Percentiles rank a stretch among this genome's conserved stretches.
phyloP scores from a whole-genome alignment of 1,140 invertebrate genomes.

The Temnothorax curvispinosus region DNA sequence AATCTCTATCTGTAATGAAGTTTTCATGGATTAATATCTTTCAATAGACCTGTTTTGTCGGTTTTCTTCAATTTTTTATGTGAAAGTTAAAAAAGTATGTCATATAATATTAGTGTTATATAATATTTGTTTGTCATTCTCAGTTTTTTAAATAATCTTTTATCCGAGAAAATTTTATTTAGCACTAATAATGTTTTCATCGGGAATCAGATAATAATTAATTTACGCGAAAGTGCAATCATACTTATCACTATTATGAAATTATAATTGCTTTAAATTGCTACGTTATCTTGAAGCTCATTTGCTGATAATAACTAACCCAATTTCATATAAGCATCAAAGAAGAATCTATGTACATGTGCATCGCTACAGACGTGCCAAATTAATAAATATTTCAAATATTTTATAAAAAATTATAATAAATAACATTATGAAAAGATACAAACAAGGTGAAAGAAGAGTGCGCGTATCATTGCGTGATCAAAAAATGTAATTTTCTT shows the following conservation, averaged over 20 bases:
- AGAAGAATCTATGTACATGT: background rate
- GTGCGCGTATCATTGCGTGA: background rate
- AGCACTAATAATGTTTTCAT: background rate
- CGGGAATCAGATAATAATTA: background rate
- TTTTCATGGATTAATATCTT: background rate
- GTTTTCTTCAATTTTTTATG: background rate
- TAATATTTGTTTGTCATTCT: background rate
- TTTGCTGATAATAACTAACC: slow-evolving; percentile 1
- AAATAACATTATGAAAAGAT: background rate
- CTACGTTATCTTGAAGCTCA: background rate
- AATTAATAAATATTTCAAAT: background rate
- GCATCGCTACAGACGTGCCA: background rate
- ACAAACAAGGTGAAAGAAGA: background rate
- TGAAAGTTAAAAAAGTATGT: too few relatives aligned
- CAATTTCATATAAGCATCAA: background rate
- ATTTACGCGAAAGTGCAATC: background rate
- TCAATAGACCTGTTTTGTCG: background rate
- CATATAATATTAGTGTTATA: background rate
- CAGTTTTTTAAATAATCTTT: slow-evolving; percentile 4
- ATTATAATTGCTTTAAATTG: slow-evolving; percentile 25
- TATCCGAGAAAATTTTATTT: background rate
- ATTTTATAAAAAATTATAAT: background rate
- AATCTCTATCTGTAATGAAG: background rate
- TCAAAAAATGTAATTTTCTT: background rate
- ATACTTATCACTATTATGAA: slow-evolving; percentile 1